Evolutionary conservation across 1,140 invertebrate genomes (phyloP).

Genomic region (Lordiphosa collinella): DNA sequence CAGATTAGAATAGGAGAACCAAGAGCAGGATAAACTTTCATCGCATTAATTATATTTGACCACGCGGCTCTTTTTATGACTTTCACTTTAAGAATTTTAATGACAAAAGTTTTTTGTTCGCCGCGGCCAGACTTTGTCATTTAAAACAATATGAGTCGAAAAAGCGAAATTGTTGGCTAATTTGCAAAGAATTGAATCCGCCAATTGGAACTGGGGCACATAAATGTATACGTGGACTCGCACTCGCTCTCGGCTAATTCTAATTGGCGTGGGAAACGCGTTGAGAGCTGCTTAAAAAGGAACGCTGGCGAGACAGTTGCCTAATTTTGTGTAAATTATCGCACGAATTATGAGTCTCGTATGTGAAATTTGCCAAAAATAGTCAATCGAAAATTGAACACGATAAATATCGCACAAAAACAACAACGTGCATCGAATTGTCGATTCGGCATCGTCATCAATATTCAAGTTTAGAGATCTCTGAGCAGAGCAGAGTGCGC

Average conservation of each 20-base stretch:
- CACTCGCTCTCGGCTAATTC: slow-evolving; percentile 29
- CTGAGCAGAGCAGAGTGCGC: slow-evolving; percentile 12
- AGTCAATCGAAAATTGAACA: slow-evolving; percentile 55
- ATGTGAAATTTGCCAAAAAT: slow-evolving; percentile 70
- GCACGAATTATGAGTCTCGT: slow-evolving; percentile 75
- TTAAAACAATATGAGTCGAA: slow-evolving; percentile 16
- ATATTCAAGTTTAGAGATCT: slow-evolving; percentile 60
- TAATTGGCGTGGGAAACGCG: slow-evolving; percentile 70
- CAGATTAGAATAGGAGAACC: slow-evolving; percentile 39
- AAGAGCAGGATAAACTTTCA: slow-evolving; percentile 46
- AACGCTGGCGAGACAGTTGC: slow-evolving; percentile 68
- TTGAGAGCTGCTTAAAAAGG: slow-evolving; percentile 58
- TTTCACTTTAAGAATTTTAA: slow-evolving; percentile 50
- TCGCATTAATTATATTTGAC: slow-evolving; percentile 67
- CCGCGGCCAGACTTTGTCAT: slow-evolving; percentile 36
- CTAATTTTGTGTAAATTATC: slow-evolving; percentile 77
- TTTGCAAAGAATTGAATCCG: slow-evolving; percentile 59
- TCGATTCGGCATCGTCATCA: slow-evolving; percentile 50
- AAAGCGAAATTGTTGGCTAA: slow-evolving; percentile 30
- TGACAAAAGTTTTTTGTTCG: slow-evolving; percentile 53
- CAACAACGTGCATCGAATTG: slow-evolving; percentile 33
- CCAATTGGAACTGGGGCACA: slow-evolving; percentile 6
- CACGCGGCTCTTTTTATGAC: slow-evolving; percentile 56
- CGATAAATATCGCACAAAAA: slow-evolving; percentile 61
- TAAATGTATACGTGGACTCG: too few species aligned